Percentiles rank a stretch among this genome's conserved stretches.
These are phyloP conservation scores for Drosophila asahinai DNA, from an alignment of 1,140 invertebrate genomes.

Conservation along the genomic window DNA sequence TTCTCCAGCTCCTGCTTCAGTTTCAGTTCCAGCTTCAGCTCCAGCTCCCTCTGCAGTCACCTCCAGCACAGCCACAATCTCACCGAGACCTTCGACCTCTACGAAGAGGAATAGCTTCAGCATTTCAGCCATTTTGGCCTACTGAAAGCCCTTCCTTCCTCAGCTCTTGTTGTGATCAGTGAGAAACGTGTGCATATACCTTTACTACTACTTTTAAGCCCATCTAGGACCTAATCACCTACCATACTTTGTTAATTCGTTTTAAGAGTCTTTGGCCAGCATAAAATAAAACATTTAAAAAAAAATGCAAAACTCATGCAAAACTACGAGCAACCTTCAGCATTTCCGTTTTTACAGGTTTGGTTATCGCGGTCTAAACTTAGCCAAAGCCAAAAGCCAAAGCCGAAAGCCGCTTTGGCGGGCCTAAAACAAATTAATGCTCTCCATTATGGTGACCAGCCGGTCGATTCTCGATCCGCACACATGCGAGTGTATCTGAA, in stretches of 20 bases:
- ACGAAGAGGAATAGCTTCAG: constrained; percentile 78
- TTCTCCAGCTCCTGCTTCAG: neutral
- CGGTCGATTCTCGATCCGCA: constrained; percentile 29
- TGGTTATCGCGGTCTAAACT: constrained; percentile 20
- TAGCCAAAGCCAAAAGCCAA: constrained; percentile 10
- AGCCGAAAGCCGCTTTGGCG: constrained; percentile 63
- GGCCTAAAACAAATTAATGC: constrained; percentile 74
- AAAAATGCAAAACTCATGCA: constrained; percentile 29
- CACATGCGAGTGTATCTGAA: constrained; percentile 51
- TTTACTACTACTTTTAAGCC: constrained; percentile 39
- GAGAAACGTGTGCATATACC: constrained; percentile 70
- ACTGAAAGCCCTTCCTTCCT: constrained; percentile 27
- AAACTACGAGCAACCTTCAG: constrained; percentile 56
- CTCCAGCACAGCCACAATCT: constrained; percentile 32
- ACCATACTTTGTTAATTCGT: constrained; percentile 70
- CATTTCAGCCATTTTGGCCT: constrained; percentile 81
- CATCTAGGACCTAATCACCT: constrained; percentile 30
- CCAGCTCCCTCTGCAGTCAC: constrained; percentile 1
- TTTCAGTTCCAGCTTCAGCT: neutral
- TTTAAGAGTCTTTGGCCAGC: constrained; percentile 56
- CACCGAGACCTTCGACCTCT: constrained; percentile 53
- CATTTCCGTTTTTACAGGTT: constrained; percentile 80
- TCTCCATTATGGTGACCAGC: constrained; percentile 70
- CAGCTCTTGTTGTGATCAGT: constrained; percentile 54
- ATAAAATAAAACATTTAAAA: constrained; percentile 21